A percentile compares a stretch with the other conserved stretches of the same genome.
Conservation (phyloP, 2,888 invertebrate species). For the Ectemnius cavifrons region DNA sequence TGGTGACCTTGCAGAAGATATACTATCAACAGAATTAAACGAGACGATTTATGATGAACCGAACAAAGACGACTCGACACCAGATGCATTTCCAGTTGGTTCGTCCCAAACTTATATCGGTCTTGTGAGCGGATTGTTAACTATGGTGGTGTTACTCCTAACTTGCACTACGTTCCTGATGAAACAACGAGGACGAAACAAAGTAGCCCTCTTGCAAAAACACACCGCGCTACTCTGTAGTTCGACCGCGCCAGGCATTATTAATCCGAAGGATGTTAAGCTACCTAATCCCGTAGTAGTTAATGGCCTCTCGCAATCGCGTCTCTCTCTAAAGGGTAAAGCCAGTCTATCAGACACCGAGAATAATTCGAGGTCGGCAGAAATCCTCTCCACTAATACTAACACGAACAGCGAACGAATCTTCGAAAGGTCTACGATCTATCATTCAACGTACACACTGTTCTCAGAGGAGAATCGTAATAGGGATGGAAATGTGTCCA, state of each 20-base stretch:
- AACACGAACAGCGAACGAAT: neutral
- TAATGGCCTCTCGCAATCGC: conserved; percentile 77
- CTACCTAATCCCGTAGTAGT: conserved; percentile 80
- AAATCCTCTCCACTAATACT: conserved; percentile 28
- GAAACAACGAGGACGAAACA: conserved; percentile 83
- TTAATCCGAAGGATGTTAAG: conserved; percentile 82
- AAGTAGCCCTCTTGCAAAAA: conserved; percentile 82
- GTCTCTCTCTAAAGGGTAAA: conserved; percentile 25
- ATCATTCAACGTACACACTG: conserved; percentile 70
- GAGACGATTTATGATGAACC: conserved; percentile 63
- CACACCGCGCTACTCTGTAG: conserved; percentile 82
- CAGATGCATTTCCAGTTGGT: conserved; percentile 81
- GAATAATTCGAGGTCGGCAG: conserved; percentile 51
- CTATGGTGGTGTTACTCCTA: conserved; percentile 83
- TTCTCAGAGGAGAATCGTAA: conserved; percentile 68
- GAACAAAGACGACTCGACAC: conserved; percentile 73
- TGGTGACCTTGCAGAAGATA: conserved; percentile 4
- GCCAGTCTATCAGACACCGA: conserved; percentile 55
- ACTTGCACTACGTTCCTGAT: conserved; percentile 84
- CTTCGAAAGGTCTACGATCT: conserved; percentile 64
- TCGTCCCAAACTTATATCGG: conserved; percentile 79
- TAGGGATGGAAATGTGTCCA: conserved; percentile 71
- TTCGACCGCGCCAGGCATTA: conserved; percentile 80
- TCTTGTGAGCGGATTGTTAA: conserved; percentile 84
- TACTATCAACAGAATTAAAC: conserved; percentile 52